phyloP scores from a whole-genome alignment of 2,888 invertebrate genomes.

The Platycnemis pennipes region DNA sequence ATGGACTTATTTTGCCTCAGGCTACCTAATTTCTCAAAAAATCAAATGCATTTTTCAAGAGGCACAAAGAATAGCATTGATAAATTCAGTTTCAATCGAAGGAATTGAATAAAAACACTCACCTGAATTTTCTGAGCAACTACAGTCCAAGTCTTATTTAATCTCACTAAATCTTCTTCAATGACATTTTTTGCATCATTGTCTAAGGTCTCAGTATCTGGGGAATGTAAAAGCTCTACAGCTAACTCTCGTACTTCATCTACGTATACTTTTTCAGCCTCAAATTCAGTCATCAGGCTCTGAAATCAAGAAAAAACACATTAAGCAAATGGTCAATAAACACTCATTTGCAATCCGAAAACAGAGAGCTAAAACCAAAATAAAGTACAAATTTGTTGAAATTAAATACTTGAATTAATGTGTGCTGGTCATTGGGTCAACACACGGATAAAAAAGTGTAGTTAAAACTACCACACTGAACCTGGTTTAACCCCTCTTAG shows the following conservation, averaged over 20 bases:
- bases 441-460: too few species aligned
- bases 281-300: conserved; percentile 74
- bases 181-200: background rate
- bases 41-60: background rate
- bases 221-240: conserved; percentile 73
- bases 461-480: too few species aligned
- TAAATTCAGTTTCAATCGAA: background rate
- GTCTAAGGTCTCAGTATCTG: background rate
- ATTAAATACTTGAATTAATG: too few species aligned
- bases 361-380: too few species aligned
- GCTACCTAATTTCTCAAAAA: background rate
- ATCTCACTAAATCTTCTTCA: conserved; percentile 64
- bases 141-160: conserved; percentile 67
- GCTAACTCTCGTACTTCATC: conserved; percentile 74
- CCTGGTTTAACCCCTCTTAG: too few species aligned
- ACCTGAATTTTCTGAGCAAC: conserved; percentile 69
- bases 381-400: too few species aligned
- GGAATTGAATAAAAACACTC: background rate
- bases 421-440: too few species aligned
- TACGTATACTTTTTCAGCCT: conserved; percentile 73
- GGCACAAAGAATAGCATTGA: background rate
- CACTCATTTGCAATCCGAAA: too few species aligned
- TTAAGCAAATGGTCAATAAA: too few species aligned
- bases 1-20: too few species aligned
- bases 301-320: conserved; percentile 70